phyloP scores from a whole-genome alignment of 1,140 invertebrate species.

The Drosophila orena region DNA sequence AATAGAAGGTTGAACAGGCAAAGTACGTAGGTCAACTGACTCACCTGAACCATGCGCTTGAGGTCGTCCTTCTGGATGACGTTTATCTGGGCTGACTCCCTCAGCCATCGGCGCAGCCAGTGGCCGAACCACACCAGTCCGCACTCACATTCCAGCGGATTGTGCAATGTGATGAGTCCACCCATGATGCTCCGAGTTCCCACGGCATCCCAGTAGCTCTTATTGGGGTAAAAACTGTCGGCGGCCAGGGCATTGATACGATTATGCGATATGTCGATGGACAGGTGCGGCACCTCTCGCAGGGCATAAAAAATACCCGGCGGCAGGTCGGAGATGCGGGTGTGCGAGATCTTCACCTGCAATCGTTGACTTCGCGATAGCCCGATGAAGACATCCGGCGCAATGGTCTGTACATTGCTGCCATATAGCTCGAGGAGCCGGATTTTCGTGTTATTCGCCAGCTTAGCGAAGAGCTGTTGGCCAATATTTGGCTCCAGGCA shows the following conservation, averaged over 20 bases:
- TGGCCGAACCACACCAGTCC: conserved; percentile 94
- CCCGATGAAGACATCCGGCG: conserved; percentile 89
- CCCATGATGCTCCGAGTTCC: conserved; percentile 90
- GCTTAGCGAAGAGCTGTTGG: conserved; percentile 88
- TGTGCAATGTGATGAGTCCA: conserved; percentile 92
- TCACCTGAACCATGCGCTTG: conserved; percentile 83
- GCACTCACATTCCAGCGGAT: conserved; percentile 94
- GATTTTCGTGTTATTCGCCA: conserved; percentile 90
- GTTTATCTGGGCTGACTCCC: conserved; percentile 88
- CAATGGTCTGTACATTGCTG: conserved; percentile 88
- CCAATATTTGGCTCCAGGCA: conserved; percentile 90
- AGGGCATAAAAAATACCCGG: conserved; percentile 91
- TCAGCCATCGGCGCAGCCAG: conserved; percentile 93
- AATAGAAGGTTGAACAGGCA: neutral
- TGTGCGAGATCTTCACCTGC: conserved; percentile 90
- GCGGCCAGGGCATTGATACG: conserved; percentile 91
- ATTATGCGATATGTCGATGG: conserved; percentile 92
- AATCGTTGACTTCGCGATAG: conserved; percentile 89
- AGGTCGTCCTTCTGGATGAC: conserved; percentile 84
- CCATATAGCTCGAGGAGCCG: conserved; percentile 92
- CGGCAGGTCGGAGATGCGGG: conserved; percentile 90
- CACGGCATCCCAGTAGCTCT: conserved; percentile 92
- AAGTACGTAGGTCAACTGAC: conserved; percentile 1
- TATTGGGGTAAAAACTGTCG: conserved; percentile 93
- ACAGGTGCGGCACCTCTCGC: conserved; percentile 91